Percentiles rank a stretch among this genome's conserved stretches.
Evolutionary conservation across 2,888 invertebrate species (phyloP).

Genomic region (Tortricodes alternella): DNA sequence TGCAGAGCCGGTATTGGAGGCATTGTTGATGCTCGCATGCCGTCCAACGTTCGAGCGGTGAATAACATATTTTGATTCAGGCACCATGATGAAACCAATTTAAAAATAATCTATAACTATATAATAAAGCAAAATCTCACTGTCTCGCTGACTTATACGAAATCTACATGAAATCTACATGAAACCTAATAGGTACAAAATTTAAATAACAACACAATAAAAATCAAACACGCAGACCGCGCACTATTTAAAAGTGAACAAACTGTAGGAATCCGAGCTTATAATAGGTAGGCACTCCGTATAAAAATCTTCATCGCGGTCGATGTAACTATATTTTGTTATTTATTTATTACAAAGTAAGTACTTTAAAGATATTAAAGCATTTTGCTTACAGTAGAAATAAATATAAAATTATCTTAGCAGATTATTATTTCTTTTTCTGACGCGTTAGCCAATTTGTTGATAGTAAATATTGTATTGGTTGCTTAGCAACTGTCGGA

Average conservation of each 20-base stretch:
- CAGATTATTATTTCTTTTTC: neutral
- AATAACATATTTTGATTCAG: slow-evolving; percentile 47
- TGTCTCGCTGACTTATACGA: no score
- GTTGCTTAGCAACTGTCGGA: slow-evolving; percentile 36
- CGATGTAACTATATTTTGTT: no score
- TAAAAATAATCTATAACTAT: neutral
- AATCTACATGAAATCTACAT: no score
- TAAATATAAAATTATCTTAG: no score
- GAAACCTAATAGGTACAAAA: no score
- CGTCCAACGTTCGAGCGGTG: slow-evolving; percentile 43
- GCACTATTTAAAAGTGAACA: slow-evolving; percentile 24
- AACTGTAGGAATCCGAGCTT: slow-evolving; percentile 11
- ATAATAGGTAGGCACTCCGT: neutral
- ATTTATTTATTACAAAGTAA: no score
- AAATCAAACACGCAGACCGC: neutral
- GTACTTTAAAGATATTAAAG: no score
- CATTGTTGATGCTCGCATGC: slow-evolving; percentile 64
- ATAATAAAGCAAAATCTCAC: no score
- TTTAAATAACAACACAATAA: no score
- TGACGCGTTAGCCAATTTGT: slow-evolving; percentile 9
- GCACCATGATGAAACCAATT: neutral
- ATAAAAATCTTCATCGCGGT: neutral
- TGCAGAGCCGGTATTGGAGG: slow-evolving; percentile 43
- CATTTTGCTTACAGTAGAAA: no score
- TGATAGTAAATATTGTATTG: slow-evolving; percentile 19